Evolutionary conservation across 2,113 vertebrate species (phyloP), one percentile per base, ranked within the genome.

Genomic region (Zootoca vivipara): DNA sequence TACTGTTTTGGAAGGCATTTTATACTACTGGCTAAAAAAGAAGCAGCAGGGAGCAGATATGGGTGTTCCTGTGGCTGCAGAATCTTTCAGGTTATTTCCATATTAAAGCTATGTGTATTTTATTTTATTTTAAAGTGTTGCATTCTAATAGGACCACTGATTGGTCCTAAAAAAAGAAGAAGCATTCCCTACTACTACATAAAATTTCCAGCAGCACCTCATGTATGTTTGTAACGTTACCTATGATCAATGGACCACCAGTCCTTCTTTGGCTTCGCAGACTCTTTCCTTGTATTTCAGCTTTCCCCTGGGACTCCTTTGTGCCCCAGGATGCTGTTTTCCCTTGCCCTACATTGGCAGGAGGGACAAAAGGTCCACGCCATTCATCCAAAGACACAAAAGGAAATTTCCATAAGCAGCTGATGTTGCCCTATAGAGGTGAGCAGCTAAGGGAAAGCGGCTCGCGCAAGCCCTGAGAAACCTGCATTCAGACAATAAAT

Each of bases 401-500:
- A 92, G 72, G 46, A 91, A 92, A 88, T 79, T 86, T 85, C 77
- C 82, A 87, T 67, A 87, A 91, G 92, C 85, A 67, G 84, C 72
- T 85, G 82, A 94, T 90, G 30, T 70, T 91, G 74, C 35, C 92
- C 79, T 78, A 86, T 85, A 91, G 90, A 95, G 94, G 91, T 89
- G 94, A 96, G 93, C 52, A 91, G n/a, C 79, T 88, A 46, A 87
- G 90, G 93, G 87, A 91, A 86, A 95, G 87, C 85, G 91, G 93
- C 90, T 67, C 92, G 79, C 82, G 88, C 91, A 69, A 77, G 90
- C 92, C 86, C 89, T 93, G 58, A 33, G 89, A 93, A 95, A 92
- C 72, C 65, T 88, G 84, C 78, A 87, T 93, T 94, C 90, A 92
- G 92, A 96, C 92, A 95, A 95, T 90, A 96, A 95, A 96, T 96